Evolutionary conservation across 2,888 invertebrate species (phyloP), one percentile per base, ranked within the genome.

Genomic region (Autographa pulchrina): DNA sequence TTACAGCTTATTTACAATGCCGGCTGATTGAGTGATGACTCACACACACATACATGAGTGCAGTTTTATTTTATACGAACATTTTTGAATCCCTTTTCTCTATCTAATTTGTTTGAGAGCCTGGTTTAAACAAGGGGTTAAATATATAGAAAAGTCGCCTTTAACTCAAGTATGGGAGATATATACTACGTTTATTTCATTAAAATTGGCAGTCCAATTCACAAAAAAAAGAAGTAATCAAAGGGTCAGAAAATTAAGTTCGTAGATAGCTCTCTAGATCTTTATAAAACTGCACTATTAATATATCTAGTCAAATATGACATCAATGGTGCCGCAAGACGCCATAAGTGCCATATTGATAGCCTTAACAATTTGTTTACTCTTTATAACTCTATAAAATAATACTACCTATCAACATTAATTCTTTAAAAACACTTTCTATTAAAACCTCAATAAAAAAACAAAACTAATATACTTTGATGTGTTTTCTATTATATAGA

Each of bases 1-100:
- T 83, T 89, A 88, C 86, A 92, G 94, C 94, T 94, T 93, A 85
- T 88, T 89, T 76, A 84, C 60, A 83, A 85, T 72, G 79, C 72
- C 72, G 82, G 82, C 84, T 83, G 78, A 81, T 91, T 86, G 84
- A 88, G 88, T 91, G 92, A 91, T 90, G 92, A 92, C 88, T 89
- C 84, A 91, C 88, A 92, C 90, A 92, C 81, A 91, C 88, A 86
- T 65, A 75, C 75, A 63, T 62, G 58, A 85, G 91, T 94, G 94
- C 94, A 92, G 92, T 92, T 93, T 94, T 94, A 93, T 88, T 79
- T 66, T 61, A 67, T 58, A 18, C 14, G 61, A 68, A 52, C 54
- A 13, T 56, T 20, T 13, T 56, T 25, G 25, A 16, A 31, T 13
- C 11, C 61, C 16, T 65, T 65, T 5, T 52, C 25, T 25, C 25